phyloP scores from a whole-genome alignment of 2,797 vertebrate species.

The Liasis olivaceus region DNA sequence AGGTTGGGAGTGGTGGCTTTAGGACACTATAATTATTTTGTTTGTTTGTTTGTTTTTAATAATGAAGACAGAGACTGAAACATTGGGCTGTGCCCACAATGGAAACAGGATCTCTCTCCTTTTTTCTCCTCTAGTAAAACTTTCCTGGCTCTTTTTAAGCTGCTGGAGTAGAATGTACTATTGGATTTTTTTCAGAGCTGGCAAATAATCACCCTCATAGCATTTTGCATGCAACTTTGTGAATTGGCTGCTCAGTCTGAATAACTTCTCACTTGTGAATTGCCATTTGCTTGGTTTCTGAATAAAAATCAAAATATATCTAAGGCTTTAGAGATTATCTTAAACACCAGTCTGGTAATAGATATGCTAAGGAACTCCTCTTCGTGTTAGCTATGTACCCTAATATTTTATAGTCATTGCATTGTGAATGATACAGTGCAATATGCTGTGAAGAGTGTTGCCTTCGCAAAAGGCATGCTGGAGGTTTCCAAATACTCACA shows the following conservation, averaged over 20 bases:
- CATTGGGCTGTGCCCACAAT: not conserved
- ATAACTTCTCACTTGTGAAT: conserved; percentile 1
- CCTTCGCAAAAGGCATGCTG: not conserved
- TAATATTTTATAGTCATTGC: conserved; percentile 5
- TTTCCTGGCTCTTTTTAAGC: not conserved
- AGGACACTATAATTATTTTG: not conserved
- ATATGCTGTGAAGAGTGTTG: not conserved
- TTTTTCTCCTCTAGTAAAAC: not conserved
- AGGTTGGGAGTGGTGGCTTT: not conserved
- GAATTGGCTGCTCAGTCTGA: conserved; percentile 4
- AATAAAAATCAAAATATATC: not conserved
- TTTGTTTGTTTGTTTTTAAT: not conserved
- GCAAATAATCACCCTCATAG: not conserved
- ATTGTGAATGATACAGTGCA: not conserved
- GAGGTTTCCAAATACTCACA: conserved; percentile 1
- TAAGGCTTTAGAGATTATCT: not conserved
- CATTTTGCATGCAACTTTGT: conserved; percentile 13
- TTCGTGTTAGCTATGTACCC: not conserved
- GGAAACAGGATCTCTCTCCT: not conserved
- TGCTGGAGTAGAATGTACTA: not conserved
- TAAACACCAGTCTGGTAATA: conserved; percentile 12
- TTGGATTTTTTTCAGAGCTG: not conserved
- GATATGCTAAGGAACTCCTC: conserved; percentile 3
- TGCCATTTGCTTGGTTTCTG: conserved; percentile 12
- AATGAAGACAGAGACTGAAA: not conserved